phyloP scores from a whole-genome alignment of 53 echinoderm and acorn worm genomes.

The Apostichopus leukothele region DNA sequence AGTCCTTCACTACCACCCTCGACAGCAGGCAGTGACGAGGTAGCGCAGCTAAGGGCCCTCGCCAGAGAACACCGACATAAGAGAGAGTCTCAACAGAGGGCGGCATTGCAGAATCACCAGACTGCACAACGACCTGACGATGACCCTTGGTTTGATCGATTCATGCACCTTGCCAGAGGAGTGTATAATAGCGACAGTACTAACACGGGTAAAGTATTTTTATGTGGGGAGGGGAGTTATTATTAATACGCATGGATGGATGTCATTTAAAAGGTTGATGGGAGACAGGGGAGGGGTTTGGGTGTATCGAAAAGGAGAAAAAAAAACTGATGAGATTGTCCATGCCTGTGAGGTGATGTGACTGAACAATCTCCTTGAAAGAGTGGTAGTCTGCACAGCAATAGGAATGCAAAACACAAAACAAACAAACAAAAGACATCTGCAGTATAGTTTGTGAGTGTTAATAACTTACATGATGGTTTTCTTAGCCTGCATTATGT shows the following conservation, averaged over 20 bases:
- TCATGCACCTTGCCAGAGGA: conserved; percentile 88
- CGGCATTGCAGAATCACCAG: conserved; percentile 34
- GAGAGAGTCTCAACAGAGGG: conserved; percentile 49
- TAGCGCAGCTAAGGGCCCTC: conserved; percentile 61
- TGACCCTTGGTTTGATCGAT: conserved; percentile 86
- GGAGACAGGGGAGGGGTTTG: not conserved
- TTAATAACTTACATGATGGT: no score
- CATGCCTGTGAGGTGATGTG: not conserved
- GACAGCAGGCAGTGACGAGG: conserved; percentile 44
- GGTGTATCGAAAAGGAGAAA: not conserved
- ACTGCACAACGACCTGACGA: conserved; percentile 52
- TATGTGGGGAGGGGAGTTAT: no score
- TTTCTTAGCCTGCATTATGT: no score
- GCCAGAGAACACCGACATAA: conserved; percentile 62
- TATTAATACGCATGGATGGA: no score
- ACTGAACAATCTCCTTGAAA: not conserved
- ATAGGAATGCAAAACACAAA: no score
- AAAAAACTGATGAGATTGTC: not conserved
- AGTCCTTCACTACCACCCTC: conserved; percentile 27
- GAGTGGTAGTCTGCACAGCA: no score
- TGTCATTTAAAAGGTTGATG: not conserved
- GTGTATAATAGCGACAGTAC: conserved; percentile 88
- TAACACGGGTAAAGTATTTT: conserved; percentile 62
- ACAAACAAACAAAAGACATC: no score
- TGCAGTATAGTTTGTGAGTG: no score